Percentiles rank a stretch among this genome's conserved stretches.
phyloP scores from a whole-genome alignment of 1,140 invertebrate species.

The Glossosoma conforme region DNA sequence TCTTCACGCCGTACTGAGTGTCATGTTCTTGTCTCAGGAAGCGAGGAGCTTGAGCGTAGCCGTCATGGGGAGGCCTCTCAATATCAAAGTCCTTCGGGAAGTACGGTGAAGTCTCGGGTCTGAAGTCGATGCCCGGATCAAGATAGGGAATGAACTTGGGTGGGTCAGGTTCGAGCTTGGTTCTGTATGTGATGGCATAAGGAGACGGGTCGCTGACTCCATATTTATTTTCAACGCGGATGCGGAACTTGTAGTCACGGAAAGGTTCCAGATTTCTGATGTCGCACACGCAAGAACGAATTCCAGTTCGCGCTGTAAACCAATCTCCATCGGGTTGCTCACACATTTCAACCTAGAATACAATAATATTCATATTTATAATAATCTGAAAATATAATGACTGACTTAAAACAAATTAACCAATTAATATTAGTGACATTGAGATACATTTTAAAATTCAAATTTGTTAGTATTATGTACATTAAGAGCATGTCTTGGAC shows the following conservation, averaged over 20 bases:
- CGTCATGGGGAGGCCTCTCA: slow-evolving; percentile 76
- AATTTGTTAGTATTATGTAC: no score
- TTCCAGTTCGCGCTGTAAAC: slow-evolving; percentile 75
- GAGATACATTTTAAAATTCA: no score
- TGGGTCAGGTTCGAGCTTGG: slow-evolving; percentile 73
- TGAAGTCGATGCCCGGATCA: slow-evolving; percentile 74
- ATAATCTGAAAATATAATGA: background rate
- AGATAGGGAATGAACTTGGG: slow-evolving; percentile 75
- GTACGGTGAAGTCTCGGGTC: slow-evolving; percentile 82
- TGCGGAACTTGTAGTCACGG: slow-evolving; percentile 85
- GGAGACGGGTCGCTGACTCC: slow-evolving; percentile 95
- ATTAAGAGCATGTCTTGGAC: no score
- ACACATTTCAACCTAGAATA: slow-evolving; percentile 76
- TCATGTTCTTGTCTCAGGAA: slow-evolving; percentile 83
- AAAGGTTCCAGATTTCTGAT: slow-evolving; percentile 79
- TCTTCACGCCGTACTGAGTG: slow-evolving; percentile 81
- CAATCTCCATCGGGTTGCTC: slow-evolving; percentile 83
- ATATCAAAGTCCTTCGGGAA: slow-evolving; percentile 89
- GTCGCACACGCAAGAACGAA: slow-evolving; percentile 79
- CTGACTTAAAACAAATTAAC: no score
- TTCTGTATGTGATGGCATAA: slow-evolving; percentile 73
- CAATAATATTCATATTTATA: background rate
- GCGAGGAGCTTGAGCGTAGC: slow-evolving; percentile 72
- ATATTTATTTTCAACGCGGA: slow-evolving; percentile 93
- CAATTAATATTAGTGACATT: no score